Percentiles rank a stretch among this genome's conserved stretches.
Conservation (phyloP, 1,140 invertebrate genomes). For the Papilio xuthus region DNA sequence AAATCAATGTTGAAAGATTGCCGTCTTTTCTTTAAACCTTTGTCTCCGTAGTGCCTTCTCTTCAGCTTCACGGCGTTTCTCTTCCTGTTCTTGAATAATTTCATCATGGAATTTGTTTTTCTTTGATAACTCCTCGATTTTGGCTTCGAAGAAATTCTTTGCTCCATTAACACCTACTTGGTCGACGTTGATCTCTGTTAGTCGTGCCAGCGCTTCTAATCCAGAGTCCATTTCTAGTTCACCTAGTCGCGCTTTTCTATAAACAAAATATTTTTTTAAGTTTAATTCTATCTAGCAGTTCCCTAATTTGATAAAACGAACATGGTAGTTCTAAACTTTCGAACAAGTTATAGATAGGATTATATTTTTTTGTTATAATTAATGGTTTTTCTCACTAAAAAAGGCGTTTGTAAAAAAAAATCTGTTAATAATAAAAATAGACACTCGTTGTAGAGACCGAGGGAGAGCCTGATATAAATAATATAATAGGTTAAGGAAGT, state of each 20-base stretch:
- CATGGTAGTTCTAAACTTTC: too few relatives aligned
- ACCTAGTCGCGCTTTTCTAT: slow-evolving; percentile 90
- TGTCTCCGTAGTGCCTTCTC: slow-evolving; percentile 88
- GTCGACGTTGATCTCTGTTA: slow-evolving; percentile 94
- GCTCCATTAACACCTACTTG: slow-evolving; percentile 94
- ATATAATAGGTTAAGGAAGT: slow-evolving; percentile 25
- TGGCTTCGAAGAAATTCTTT: slow-evolving; percentile 95
- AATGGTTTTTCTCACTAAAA: background rate
- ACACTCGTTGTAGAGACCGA: background rate
- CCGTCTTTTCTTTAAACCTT: slow-evolving; percentile 92
- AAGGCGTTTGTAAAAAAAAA: background rate
- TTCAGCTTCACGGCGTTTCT: slow-evolving; percentile 89
- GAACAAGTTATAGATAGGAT: background rate
- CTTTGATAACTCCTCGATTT: slow-evolving; percentile 91
- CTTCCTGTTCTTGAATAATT: slow-evolving; percentile 93
- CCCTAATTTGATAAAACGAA: too few relatives aligned
- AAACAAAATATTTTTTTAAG: slow-evolving; percentile 40
- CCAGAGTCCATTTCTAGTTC: slow-evolving; percentile 91
- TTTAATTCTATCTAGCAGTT: too few relatives aligned
- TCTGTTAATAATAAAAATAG: background rate
- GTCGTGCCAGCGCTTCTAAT: slow-evolving; percentile 89
- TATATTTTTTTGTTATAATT: background rate
- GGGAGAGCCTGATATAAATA: background rate
- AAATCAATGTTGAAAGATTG: slow-evolving; percentile 85
- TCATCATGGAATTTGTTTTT: slow-evolving; percentile 94